Percentiles rank a stretch among this genome's conserved stretches.
Evolutionary conservation across 2,113 vertebrate species (phyloP).

Genomic region (Acrocephalus kingi): DNA sequence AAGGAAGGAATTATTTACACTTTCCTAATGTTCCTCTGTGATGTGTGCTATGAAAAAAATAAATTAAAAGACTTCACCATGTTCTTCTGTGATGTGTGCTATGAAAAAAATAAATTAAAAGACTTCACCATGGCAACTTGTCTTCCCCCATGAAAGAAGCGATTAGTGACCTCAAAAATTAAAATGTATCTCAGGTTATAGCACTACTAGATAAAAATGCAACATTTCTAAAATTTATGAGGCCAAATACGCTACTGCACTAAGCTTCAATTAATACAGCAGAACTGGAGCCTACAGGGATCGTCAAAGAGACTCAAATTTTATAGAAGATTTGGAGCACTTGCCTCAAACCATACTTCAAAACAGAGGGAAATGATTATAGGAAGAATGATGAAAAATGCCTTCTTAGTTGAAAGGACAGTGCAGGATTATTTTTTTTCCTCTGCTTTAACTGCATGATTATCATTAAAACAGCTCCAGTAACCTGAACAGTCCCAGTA

Average conservation of each 20-base stretch:
- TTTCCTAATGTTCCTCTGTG: not conserved
- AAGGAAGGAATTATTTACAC: not conserved
- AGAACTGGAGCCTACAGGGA: not conserved
- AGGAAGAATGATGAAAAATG: conserved; percentile 20
- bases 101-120: not conserved
- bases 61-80: not conserved
- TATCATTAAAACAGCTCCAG: conserved; percentile 5
- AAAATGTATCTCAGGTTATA: not conserved
- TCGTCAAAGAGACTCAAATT: not conserved
- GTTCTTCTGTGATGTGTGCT: not conserved
- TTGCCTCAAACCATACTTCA: conserved; percentile 32
- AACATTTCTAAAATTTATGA: conserved; percentile 27
- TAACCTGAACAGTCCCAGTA: not conserved
- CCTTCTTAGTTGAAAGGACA: conserved; percentile 9
- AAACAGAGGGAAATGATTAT: conserved; percentile 15
- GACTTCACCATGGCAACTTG: not conserved
- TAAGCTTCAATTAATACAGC: conserved; percentile 11
- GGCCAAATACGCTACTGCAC: not conserved
- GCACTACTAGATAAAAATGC: not conserved
- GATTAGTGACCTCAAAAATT: conserved; percentile 13
- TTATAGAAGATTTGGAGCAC: not conserved
- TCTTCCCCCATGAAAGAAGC: not conserved
- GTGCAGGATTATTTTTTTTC: not conserved
- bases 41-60: not conserved
- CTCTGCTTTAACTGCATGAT: not conserved